Conservation (phyloP, 92 coral and sea anemone species). For the Parazoanthus darwini region DNA sequence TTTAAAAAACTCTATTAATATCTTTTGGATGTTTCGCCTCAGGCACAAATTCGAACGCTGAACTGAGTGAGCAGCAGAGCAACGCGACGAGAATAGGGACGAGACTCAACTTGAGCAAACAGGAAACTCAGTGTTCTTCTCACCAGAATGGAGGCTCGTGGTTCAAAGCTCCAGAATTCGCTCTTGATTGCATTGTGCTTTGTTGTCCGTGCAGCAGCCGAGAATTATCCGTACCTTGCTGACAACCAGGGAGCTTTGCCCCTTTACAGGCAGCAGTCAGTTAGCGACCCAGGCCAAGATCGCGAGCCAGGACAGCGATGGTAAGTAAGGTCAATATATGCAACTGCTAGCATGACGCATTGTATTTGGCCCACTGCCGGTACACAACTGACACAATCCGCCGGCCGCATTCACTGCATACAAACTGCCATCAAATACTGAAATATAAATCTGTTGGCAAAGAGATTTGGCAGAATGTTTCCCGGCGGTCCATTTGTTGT, state of each 20-base stretch:
- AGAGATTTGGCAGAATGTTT: neutral
- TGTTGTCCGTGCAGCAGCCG: neutral
- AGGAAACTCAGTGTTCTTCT: neutral
- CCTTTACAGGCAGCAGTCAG: neutral
- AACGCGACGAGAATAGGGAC: neutral
- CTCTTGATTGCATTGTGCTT: neutral
- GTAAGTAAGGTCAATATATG: neutral
- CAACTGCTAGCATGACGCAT: neutral
- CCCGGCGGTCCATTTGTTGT: neutral
- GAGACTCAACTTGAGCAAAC: neutral
- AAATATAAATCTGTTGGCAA: neutral
- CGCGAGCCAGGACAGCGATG: neutral
- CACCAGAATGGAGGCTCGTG: neutral
- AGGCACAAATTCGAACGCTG: neutral
- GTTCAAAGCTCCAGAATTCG: neutral
- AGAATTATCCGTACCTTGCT: neutral
- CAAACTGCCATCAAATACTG: no score
- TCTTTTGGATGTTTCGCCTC: neutral
- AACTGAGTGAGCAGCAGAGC: neutral
- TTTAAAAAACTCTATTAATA: neutral
- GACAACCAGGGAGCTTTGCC: slow-evolving; percentile 8
- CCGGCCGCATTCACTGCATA: neutral
- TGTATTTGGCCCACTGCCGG: neutral
- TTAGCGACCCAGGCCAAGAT: neutral
- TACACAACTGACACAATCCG: neutral